phyloP scores from a whole-genome alignment of 1,140 invertebrate genomes.

The Halesus radiatus region DNA sequence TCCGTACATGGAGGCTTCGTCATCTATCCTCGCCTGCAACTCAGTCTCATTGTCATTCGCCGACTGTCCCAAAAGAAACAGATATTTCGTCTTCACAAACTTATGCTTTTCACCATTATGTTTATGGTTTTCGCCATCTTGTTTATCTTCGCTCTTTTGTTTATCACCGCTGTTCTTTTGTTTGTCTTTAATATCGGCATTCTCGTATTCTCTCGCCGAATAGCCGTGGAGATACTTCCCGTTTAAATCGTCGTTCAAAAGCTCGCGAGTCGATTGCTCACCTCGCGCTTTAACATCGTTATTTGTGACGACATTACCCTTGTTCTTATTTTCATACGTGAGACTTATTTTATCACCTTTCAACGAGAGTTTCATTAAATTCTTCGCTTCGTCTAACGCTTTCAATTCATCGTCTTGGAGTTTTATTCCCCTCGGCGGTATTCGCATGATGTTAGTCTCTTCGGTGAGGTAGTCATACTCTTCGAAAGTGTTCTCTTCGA shows the following conservation, averaged over 20 bases:
- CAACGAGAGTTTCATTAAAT: conserved; percentile 42
- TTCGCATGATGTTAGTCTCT: conserved; percentile 65
- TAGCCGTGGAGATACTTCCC: conserved; percentile 54
- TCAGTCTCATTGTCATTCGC: conserved; percentile 64
- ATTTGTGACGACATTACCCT: conserved; percentile 43
- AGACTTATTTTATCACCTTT: conserved; percentile 51
- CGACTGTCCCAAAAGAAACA: conserved; percentile 73
- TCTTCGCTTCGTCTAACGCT: conserved; percentile 46
- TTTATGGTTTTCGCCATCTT: neutral
- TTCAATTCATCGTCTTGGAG: conserved; percentile 25
- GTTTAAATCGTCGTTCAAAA: conserved; percentile 10
- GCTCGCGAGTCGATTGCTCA: neutral
- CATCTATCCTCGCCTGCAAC: conserved; percentile 71
- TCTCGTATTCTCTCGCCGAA: conserved; percentile 57
- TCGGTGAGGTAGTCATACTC: conserved; percentile 54
- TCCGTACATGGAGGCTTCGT: conserved; percentile 75
- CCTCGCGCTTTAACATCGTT: conserved; percentile 51
- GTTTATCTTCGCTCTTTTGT: conserved; percentile 3
- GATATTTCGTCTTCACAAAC: conserved; percentile 62
- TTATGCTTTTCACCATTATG: neutral
- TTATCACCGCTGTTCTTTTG: conserved; percentile 24
- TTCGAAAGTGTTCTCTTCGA: conserved; percentile 58
- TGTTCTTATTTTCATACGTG: conserved; percentile 15
- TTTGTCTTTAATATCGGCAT: conserved; percentile 56
- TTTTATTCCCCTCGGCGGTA: conserved; percentile 62